phyloP scores from a whole-genome alignment of 2,113 vertebrate genomes.

The Upupa epops region DNA sequence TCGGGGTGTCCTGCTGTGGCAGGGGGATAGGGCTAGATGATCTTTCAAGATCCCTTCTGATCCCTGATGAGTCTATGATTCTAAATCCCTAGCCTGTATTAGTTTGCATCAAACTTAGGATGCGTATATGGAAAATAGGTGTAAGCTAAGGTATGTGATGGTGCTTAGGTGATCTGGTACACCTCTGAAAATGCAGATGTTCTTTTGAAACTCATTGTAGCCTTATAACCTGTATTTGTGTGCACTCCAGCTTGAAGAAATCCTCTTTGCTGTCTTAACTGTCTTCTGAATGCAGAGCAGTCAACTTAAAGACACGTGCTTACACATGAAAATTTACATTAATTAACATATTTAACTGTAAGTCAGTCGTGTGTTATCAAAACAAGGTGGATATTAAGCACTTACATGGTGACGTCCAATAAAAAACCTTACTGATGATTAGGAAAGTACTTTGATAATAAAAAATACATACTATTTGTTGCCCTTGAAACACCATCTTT shows the following conservation, averaged over 20 bases:
- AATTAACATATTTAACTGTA: neutral
- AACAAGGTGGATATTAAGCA: neutral
- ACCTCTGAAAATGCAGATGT: neutral
- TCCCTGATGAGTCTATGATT: too few relatives aligned
- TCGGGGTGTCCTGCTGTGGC: too few relatives aligned
- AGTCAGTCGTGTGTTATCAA: neutral
- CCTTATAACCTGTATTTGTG: neutral
- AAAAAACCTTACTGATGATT: neutral
- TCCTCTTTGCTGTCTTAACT: neutral
- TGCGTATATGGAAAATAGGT: neutral
- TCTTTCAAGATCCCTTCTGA: too few relatives aligned
- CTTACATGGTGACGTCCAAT: neutral
- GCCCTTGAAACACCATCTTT: too few relatives aligned
- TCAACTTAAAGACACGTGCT: neutral
- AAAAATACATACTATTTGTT: too few relatives aligned
- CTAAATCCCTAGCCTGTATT: neutral
- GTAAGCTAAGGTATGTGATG: neutral
- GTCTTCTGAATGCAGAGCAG: neutral
- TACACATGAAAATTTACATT: neutral
- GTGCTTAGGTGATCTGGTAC: neutral
- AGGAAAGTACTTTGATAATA: neutral
- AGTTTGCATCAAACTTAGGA: neutral
- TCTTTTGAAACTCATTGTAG: neutral
- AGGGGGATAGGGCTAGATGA: too few relatives aligned
- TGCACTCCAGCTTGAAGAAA: neutral